These are phyloP conservation scores for Ostrea denselamellosa DNA, from an alignment of 1,140 invertebrate species.

Conservation along the genomic window DNA sequence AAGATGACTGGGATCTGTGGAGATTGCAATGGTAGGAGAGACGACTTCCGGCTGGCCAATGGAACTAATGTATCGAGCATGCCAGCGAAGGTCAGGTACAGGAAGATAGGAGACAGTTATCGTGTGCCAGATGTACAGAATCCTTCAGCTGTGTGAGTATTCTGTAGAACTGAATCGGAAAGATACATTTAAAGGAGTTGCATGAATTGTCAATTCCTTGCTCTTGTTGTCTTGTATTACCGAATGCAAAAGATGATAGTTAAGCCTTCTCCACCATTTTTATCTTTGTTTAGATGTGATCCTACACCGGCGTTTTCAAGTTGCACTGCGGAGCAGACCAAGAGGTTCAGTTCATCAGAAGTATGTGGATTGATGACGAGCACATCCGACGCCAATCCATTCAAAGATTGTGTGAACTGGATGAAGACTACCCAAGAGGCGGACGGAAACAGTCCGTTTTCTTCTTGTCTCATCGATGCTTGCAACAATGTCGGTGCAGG, in stretches of 20 bases:
- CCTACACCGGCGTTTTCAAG: background rate
- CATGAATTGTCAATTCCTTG: background rate
- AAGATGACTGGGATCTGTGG: conserved; percentile 41
- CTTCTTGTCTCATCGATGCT: background rate
- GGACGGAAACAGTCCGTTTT: background rate
- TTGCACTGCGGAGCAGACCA: background rate
- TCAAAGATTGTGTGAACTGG: background rate
- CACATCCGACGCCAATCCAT: background rate
- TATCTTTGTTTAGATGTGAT: background rate
- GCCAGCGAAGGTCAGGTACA: conserved; percentile 44
- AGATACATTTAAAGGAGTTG: background rate
- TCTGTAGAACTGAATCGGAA: background rate
- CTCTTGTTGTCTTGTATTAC: too few relatives aligned
- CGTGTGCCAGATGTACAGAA: background rate
- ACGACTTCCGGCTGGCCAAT: conserved; percentile 53
- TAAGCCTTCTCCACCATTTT: too few relatives aligned
- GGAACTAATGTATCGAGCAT: conserved; percentile 54
- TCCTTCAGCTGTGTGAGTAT: conserved; percentile 1
- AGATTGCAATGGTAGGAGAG: conserved; percentile 29
- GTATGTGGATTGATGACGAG: background rate
- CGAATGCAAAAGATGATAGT: too few relatives aligned
- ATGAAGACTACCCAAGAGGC: background rate
- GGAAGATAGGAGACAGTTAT: conserved; percentile 62
- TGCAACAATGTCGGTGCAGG: background rate
- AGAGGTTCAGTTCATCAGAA: background rate